Evolutionary conservation across 2,888 invertebrate species (phyloP).

Genomic region (Apotomis betuletana): DNA sequence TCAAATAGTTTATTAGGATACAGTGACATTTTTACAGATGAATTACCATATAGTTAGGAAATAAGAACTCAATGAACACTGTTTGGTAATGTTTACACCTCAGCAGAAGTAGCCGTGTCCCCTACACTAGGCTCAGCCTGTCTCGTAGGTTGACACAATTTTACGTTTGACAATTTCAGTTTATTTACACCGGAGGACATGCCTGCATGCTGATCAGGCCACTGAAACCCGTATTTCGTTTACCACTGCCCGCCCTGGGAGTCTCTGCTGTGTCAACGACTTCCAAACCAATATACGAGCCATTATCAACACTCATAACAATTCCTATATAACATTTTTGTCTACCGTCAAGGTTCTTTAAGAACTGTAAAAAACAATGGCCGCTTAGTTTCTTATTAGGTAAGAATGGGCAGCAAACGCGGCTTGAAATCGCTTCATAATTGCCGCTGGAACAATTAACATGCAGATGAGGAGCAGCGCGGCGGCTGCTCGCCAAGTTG

Average conservation of each 20-base stretch:
- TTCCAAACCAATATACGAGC: neutral
- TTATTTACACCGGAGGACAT: neutral
- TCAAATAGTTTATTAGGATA: too few relatives aligned
- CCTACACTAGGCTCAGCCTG: too few relatives aligned
- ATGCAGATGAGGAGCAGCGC: slow-evolving; percentile 17
- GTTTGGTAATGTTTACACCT: too few relatives aligned
- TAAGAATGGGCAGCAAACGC: slow-evolving; percentile 4
- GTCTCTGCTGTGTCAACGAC: neutral
- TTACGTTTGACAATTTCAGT: too few relatives aligned
- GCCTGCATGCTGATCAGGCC: slow-evolving; percentile 4
- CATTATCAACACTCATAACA: neutral
- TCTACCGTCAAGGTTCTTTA: slow-evolving; percentile 5
- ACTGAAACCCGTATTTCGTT: neutral
- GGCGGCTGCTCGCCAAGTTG: neutral
- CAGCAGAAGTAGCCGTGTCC: too few relatives aligned
- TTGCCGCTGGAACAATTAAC: slow-evolving; percentile 16
- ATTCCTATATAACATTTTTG: neutral
- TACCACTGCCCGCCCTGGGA: neutral
- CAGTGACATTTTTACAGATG: too few relatives aligned
- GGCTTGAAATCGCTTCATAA: slow-evolving; percentile 26
- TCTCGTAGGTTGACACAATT: too few relatives aligned
- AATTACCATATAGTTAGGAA: too few relatives aligned
- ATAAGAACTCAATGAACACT: too few relatives aligned
- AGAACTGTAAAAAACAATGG: slow-evolving; percentile 17
- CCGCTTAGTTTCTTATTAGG: slow-evolving; percentile 11